Conservation (phyloP, 2,888 invertebrate genomes). For the Nysson spinosus region DNA sequence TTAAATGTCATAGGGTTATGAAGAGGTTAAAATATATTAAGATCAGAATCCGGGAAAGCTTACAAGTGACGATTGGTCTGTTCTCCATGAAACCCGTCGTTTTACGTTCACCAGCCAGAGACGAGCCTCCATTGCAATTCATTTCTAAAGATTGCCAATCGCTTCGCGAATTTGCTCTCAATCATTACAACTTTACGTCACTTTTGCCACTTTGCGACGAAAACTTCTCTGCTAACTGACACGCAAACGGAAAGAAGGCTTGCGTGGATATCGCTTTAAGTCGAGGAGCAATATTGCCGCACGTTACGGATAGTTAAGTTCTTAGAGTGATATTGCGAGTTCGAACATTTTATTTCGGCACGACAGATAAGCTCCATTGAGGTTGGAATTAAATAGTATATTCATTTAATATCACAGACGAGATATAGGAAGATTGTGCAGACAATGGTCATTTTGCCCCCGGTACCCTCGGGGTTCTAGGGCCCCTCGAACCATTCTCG, state of each 20-base stretch:
- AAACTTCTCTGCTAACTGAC: constrained; percentile 18
- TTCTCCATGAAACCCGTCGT: constrained; percentile 79
- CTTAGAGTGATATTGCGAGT: constrained; percentile 8
- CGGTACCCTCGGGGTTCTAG: no score
- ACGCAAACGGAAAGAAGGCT: constrained; percentile 6
- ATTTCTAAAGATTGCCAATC: constrained; percentile 65
- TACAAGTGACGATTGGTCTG: constrained; percentile 87
- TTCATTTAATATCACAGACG: constrained; percentile 27
- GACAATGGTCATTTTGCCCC: no score
- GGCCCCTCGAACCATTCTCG: no score
- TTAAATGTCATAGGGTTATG: constrained; percentile 24
- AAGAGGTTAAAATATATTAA: constrained; percentile 41
- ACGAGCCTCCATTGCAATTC: constrained; percentile 75
- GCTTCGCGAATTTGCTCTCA: constrained; percentile 55
- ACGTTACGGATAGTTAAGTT: not conserved
- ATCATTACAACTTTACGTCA: constrained; percentile 68
- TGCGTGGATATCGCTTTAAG: not conserved
- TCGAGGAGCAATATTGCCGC: not conserved
- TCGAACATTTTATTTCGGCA: constrained; percentile 38
- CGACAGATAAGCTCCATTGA: constrained; percentile 30
- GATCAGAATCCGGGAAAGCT: constrained; percentile 74
- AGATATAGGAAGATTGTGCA: no score
- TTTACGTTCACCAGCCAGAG: constrained; percentile 61
- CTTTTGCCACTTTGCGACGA: constrained; percentile 43
- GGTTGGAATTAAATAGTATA: constrained; percentile 54